A percentile compares a stretch with the other conserved stretches of the same genome.
phyloP scores from a whole-genome alignment of 2,113 vertebrate species.

The Siphamia tubifer region DNA sequence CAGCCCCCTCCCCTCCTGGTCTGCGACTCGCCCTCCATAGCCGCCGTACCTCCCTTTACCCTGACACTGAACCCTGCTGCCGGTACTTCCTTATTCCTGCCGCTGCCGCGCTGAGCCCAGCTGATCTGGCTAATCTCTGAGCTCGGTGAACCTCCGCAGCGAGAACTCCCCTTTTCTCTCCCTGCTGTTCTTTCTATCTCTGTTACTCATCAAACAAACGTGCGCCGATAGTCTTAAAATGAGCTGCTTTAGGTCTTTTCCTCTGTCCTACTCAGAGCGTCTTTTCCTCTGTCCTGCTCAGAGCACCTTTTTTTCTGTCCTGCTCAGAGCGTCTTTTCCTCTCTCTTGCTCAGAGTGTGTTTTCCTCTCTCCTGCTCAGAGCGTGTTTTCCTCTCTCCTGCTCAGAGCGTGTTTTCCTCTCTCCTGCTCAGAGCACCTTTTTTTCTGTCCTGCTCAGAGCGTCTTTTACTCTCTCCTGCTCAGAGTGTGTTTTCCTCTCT shows the following conservation, averaged over 20 bases:
- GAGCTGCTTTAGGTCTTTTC: conserved; percentile 46
- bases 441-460: too few species aligned
- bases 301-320: too few species aligned
- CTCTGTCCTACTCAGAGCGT: conserved; percentile 53
- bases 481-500: too few species aligned
- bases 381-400: too few species aligned
- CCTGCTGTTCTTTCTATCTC: conserved; percentile 31
- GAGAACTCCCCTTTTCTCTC: conserved; percentile 40
- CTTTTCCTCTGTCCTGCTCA: too few species aligned
- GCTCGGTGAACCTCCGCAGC: conserved; percentile 41
- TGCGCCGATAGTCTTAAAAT: conserved; percentile 32
- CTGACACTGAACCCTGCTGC: conserved; percentile 56
- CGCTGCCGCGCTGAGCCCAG: conserved; percentile 13
- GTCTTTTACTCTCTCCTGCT: too few species aligned
- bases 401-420: too few species aligned
- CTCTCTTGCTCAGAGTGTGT: too few species aligned
- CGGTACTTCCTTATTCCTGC: conserved; percentile 42
- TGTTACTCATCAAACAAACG: conserved; percentile 52
- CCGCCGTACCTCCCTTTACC: conserved; percentile 38
- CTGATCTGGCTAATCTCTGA: conserved; percentile 64
- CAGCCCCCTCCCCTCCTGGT: background rate
- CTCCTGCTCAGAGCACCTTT: too few species aligned
- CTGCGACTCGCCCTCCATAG: conserved; percentile 28
- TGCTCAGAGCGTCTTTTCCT: too few species aligned
- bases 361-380: too few species aligned